phyloP scores from a whole-genome alignment of 2,113 vertebrate genomes.

The Pterocles gutturalis region DNA sequence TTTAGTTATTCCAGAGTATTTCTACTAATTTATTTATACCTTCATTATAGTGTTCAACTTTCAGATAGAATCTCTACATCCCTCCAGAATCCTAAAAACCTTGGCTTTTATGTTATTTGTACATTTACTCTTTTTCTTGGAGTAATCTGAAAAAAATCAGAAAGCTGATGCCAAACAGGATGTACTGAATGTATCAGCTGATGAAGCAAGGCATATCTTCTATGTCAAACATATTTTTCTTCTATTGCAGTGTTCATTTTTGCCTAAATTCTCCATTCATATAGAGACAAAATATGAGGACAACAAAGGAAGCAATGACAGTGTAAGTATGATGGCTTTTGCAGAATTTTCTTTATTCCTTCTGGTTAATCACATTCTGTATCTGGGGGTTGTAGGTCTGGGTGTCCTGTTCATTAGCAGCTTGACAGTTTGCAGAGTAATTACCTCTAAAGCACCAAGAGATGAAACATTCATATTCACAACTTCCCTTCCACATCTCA shows the following conservation, averaged over 20 bases:
- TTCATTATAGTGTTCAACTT: background rate
- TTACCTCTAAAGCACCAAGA: background rate
- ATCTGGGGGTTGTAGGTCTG: background rate
- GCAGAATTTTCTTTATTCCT: background rate
- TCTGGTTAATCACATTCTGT: background rate
- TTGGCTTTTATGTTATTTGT: background rate
- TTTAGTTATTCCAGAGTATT: background rate
- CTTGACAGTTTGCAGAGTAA: background rate
- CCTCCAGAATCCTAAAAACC: background rate
- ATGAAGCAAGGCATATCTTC: background rate
- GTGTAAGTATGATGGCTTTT: constrained; percentile 79
- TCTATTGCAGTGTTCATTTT: constrained; percentile 87
- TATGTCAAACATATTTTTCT: constrained; percentile 10
- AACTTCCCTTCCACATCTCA: background rate
- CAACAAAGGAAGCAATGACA: constrained; percentile 90
- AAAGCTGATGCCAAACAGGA: background rate
- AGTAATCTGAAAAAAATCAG: background rate
- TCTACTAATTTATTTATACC: background rate
- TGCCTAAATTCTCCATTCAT: constrained; percentile 94
- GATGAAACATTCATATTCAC: background rate
- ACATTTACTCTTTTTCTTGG: background rate
- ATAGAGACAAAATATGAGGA: constrained; percentile 95
- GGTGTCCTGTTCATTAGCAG: background rate
- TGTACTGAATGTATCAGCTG: background rate
- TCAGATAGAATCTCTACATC: background rate